Percentiles rank a stretch among this genome's conserved stretches.
Evolutionary conservation across 2,113 vertebrate genomes (phyloP).

Genomic region (Camelus dromedarius): DNA sequence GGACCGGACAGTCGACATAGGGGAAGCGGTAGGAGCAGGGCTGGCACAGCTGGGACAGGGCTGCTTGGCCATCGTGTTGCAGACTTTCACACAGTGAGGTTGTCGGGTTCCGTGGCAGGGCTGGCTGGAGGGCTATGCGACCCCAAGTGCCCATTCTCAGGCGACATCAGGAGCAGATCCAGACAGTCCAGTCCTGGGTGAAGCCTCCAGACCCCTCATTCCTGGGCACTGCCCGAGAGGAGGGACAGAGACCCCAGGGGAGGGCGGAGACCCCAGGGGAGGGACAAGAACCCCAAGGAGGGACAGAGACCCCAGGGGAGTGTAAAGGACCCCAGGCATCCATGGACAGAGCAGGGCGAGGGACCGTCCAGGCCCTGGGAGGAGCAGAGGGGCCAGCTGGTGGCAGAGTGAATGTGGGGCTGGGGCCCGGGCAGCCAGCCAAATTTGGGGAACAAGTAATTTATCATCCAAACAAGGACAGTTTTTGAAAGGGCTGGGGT

Average conservation of each 20-base stretch:
- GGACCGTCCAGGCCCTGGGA: neutral
- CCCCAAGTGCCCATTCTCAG: too few species aligned
- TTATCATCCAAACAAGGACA: neutral
- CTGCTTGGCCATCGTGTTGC: neutral
- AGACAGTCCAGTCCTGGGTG: too few species aligned
- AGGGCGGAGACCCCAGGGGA: neutral
- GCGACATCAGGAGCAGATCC: neutral
- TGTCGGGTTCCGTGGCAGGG: fast-evolving
- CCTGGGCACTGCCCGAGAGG: neutral
- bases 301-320: neutral
- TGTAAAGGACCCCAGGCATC: too few species aligned
- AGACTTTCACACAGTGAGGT: fast-evolving
- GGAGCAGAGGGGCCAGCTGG: too few species aligned
- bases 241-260: neutral
- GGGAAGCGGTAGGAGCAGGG: neutral
- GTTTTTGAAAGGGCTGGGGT: neutral
- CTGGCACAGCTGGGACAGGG: neutral
- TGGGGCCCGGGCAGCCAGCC: neutral
- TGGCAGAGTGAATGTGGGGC: neutral
- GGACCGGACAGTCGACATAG: fast-evolving
- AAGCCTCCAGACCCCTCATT: neutral
- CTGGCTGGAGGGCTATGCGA: fast-evolving
- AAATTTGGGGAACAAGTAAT: neutral
- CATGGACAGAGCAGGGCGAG: too few species aligned
- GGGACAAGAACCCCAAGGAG: too few species aligned